Conservation (phyloP, 2,113 vertebrate species). For the Typhlomys cinereus region DNA sequence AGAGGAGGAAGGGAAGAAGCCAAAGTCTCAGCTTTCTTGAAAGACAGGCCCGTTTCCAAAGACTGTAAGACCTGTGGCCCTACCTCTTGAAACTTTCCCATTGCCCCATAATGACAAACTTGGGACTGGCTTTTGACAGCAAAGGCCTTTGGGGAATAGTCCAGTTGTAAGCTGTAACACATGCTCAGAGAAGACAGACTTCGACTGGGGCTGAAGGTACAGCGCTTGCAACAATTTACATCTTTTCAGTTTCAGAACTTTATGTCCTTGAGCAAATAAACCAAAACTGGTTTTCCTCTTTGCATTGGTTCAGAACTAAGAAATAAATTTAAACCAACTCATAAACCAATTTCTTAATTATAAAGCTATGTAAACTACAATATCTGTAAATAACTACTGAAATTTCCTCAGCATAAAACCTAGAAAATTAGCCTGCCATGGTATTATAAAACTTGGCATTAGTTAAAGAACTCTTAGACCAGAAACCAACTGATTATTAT, state of each 20-base stretch:
- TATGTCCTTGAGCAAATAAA: background rate
- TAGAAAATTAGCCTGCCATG: background rate
- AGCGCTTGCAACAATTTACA: background rate
- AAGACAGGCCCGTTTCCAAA: background rate
- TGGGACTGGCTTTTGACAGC: background rate
- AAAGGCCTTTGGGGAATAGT: background rate
- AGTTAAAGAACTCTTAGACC: background rate
- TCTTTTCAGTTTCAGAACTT: background rate
- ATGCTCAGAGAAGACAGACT: background rate
- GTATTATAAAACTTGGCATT: background rate
- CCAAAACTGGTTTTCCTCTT: background rate
- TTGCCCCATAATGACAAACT: too few species aligned
- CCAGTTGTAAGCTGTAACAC: background rate
- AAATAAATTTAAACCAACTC: slow-evolving; percentile 9
- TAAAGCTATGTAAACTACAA: background rate
- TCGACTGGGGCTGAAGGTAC: background rate
- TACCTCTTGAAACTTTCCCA: background rate
- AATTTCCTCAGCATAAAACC: background rate
- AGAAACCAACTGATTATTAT: background rate
- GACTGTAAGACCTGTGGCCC: background rate
- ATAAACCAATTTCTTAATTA: background rate
- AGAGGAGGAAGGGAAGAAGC: background rate
- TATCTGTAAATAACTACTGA: background rate
- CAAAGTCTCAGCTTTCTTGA: background rate
- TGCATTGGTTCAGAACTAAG: background rate